Evolutionary conservation across 2,113 vertebrate genomes (phyloP).

Genomic region (Rhombomys opimus): DNA sequence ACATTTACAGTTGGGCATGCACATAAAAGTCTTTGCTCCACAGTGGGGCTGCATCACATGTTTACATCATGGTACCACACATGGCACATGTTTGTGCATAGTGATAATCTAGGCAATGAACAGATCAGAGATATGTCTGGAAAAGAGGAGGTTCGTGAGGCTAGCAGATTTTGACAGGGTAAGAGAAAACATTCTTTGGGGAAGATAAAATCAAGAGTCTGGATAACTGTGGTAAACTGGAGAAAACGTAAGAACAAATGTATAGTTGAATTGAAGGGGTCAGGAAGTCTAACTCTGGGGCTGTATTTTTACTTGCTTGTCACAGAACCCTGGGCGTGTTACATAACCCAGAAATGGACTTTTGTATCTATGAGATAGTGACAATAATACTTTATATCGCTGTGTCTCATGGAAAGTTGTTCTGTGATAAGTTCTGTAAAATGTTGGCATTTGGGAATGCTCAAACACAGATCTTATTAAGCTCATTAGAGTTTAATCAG

Average conservation of each 20-base stretch:
- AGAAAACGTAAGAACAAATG: not conserved
- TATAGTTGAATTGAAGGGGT: not conserved
- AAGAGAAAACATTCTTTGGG: not conserved
- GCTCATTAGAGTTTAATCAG: not conserved
- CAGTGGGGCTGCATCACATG: not conserved
- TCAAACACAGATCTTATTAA: not conserved
- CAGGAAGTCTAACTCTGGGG: not conserved
- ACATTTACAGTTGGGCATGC: conserved; percentile 1
- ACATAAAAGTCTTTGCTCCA: conserved; percentile 8
- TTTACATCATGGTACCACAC: not conserved
- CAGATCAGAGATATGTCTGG: not conserved
- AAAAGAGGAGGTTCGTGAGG: conserved; percentile 5
- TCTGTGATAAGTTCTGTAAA: not conserved
- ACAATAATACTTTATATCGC: not conserved
- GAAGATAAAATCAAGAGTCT: not conserved
- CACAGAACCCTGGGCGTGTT: not conserved
- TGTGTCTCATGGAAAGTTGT: not conserved
- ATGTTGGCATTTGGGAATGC: not conserved
- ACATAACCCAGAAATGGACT: not conserved
- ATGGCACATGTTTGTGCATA: not conserved
- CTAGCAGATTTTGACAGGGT: not conserved
- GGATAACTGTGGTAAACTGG: not conserved
- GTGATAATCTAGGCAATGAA: not conserved
- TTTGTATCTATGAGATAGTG: not conserved
- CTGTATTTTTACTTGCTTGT: not conserved